phyloP scores from a whole-genome alignment of 2,113 vertebrate genomes.

The Hymenochirus boettgeri region DNA sequence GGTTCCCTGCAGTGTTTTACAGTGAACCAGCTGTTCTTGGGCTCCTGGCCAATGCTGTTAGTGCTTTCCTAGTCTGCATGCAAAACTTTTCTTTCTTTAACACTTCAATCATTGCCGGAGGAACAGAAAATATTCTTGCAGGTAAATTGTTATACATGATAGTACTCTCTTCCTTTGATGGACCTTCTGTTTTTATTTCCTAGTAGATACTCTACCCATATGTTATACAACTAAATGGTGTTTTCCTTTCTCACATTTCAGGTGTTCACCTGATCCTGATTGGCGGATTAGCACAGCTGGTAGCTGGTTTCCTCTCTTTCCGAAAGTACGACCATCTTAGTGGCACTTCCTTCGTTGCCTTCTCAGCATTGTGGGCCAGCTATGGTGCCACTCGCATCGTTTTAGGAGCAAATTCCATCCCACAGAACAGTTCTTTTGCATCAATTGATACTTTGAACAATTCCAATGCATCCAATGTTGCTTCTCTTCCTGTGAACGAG shows the following conservation, averaged over 20 bases:
- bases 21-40: conserved; percentile 80
- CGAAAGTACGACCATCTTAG: conserved; percentile 81
- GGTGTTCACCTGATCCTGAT: conserved; percentile 81
- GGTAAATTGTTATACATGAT: conserved; percentile 52
- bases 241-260: conserved; percentile 38
- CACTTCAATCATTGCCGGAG: conserved; percentile 55
- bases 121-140: conserved; percentile 74
- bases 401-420: conserved; percentile 44
- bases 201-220: too few species aligned
- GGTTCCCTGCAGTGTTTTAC: conserved; percentile 84
- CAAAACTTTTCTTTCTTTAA: conserved; percentile 68
- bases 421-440: conserved; percentile 1
- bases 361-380: conserved; percentile 80
- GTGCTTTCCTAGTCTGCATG: conserved; percentile 79
- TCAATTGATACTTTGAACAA: too few species aligned
- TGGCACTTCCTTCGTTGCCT: conserved; percentile 76
- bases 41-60: conserved; percentile 78
- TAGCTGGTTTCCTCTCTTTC: conserved; percentile 78
- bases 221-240: too few species aligned
- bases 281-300: conserved; percentile 75
- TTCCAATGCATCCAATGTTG: rapidly evolving
- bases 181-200: too few species aligned
- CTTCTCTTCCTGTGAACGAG: conserved; percentile 48
- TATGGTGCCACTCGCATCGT: conserved; percentile 74
- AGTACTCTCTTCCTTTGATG: neutral